Base-by-base conservation (phyloP, 2,888 invertebrate species). In the Noctua comes region DNA sequence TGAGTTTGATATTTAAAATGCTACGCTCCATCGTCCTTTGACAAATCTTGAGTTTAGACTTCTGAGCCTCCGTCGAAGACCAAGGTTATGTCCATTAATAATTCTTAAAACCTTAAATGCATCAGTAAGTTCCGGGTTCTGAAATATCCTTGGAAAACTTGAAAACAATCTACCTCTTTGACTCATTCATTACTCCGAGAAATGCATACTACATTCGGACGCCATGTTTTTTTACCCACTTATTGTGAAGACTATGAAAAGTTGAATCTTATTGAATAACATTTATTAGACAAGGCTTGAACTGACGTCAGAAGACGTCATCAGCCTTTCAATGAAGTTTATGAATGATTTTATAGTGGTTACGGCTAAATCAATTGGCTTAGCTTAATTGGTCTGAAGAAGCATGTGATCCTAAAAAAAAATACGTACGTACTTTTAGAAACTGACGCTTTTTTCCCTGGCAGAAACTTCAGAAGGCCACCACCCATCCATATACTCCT, bases 291-390 rank as follows among this genome's bases (percentile, higher is more conserved):
- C 2, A 57, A n/a, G 54, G 40, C 4, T 54, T 31, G 3, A 43
- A 43, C 24, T n/a, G 21, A 48, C 13, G 69, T n/a, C 18, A 18
- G 5, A n/a, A 21, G 1, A 70, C 70, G 21, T 70, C 36, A 73
- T 70, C 48, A 48, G 16, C 2, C 16, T 27, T 36, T 16, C n/a
- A 36, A 46, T 68, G 4, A 65, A 66, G 16, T 73, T 73, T 5
- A 8, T 46, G 69, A 73, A 69, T 46, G n/a, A 73, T 68, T 36
- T 73, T 16, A 73, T 21, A 48, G 21, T 21, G 8, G 21, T 21
- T 68, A 40, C 40, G 73, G 73, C n/a, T 57, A 46, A 48, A 36
- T 6, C 1, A 40, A 62, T 51, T 40, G 21, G 69, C 13, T 36
- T 46, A 8, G 5, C n/a, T n/a, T 16, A 64, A 64, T 10, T 72